These are phyloP conservation scores for Myotis vivesi DNA, from an alignment of 2,797 vertebrate genomes.

Conservation along the genomic window DNA sequence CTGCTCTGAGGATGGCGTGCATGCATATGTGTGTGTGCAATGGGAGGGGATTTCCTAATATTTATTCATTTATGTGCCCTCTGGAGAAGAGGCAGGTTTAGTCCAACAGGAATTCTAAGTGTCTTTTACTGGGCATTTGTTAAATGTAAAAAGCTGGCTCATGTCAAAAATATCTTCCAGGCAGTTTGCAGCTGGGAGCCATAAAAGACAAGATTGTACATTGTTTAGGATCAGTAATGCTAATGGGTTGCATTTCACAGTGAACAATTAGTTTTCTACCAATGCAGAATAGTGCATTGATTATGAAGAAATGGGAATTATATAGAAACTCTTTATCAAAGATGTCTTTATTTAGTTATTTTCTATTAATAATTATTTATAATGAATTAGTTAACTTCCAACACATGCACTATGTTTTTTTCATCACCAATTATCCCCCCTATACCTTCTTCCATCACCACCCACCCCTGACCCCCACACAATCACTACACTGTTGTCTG, in stretches of 20 bases:
- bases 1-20: conserved; percentile 60
- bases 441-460: neutral
- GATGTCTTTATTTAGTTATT: neutral
- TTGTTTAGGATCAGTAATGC: conserved; percentile 51
- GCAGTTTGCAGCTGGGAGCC: conserved; percentile 66
- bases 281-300: conserved; percentile 19
- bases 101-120: conserved; percentile 53
- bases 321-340: conserved; percentile 9
- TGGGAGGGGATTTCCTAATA: conserved; percentile 64
- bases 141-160: conserved; percentile 61
- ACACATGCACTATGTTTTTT: neutral
- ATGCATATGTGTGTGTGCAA: neutral
- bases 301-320: conserved; percentile 26
- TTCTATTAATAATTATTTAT: conserved; percentile 32
- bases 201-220: conserved; percentile 64
- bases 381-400: neutral
- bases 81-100: conserved; percentile 25
- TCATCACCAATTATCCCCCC: neutral
- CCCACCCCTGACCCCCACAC: neutral
- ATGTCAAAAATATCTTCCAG: conserved; percentile 64
- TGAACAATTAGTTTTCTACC: conserved; percentile 43
- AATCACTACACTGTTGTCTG: neutral
- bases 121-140: conserved; percentile 67
- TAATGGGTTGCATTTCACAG: conserved; percentile 8
- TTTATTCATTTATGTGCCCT: conserved; percentile 66